Percentiles rank a stretch among this genome's conserved stretches.
phyloP scores from a whole-genome alignment of 2,113 vertebrate genomes.

The Epinephelus lanceolatus region DNA sequence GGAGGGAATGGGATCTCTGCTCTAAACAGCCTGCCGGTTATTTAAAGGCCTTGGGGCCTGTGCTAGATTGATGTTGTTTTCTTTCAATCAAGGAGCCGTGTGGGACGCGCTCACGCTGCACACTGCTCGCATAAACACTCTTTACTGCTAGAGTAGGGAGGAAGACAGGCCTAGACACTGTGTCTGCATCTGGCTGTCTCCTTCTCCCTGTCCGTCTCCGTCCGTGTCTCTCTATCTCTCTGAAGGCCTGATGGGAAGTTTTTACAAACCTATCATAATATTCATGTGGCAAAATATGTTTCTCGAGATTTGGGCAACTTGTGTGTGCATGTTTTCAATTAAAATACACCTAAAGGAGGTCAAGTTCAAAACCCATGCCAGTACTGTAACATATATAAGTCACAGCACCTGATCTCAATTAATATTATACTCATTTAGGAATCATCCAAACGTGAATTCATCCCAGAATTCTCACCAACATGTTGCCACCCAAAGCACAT shows the following conservation, averaged over 20 bases:
- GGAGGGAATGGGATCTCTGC: constrained; percentile 43
- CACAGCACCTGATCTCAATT: neutral
- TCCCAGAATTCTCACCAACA: neutral
- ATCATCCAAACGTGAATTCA: neutral
- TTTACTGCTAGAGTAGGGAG: constrained; percentile 49
- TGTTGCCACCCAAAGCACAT: too few species aligned
- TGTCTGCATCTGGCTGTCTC: constrained; percentile 47
- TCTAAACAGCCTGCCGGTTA: constrained; percentile 71
- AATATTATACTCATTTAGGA: neutral
- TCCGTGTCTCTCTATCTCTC: neutral
- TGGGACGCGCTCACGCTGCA: constrained; percentile 71
- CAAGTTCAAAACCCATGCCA: neutral
- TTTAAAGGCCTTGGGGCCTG: constrained; percentile 76
- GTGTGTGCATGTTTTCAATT: constrained; percentile 1
- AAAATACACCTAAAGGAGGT: neutral
- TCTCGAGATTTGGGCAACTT: neutral
- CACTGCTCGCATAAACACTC: constrained; percentile 66
- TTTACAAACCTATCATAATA: constrained; percentile 3
- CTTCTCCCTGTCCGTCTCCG: neutral
- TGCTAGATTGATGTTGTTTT: constrained; percentile 84
- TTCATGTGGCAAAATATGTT: neutral
- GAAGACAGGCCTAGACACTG: constrained; percentile 48
- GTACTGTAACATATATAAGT: too few species aligned
- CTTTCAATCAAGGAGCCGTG: constrained; percentile 79
- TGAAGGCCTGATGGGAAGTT: constrained; percentile 22